Evolutionary conservation across 2,113 vertebrate species (phyloP).

Genomic region (Rhegmatorhina hoffmannsi): DNA sequence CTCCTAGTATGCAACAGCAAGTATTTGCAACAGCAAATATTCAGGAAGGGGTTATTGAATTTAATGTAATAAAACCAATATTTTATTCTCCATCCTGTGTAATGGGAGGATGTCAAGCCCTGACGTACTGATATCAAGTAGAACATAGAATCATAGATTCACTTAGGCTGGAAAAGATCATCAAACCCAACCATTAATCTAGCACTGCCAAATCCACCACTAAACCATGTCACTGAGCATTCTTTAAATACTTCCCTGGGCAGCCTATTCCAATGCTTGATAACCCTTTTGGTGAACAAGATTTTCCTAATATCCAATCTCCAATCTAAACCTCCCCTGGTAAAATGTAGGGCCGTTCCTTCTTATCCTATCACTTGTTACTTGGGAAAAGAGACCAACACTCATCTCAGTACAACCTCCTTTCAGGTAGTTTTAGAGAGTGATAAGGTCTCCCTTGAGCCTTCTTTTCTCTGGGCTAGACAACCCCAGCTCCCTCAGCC

Average conservation of each 20-base stretch:
- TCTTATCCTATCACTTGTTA: not conserved
- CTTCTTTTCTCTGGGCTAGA: not conserved
- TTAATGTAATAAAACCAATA: not conserved
- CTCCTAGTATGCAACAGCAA: not conserved
- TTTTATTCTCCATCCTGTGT: not conserved
- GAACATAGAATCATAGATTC: not conserved
- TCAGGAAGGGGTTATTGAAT: not conserved
- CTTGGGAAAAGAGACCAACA: not conserved
- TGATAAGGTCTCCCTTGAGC: not conserved
- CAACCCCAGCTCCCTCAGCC: not conserved
- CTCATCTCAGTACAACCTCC: rapidly evolving
- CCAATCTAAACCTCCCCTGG: not conserved
- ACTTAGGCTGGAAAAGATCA: not conserved
- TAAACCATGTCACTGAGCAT: not conserved
- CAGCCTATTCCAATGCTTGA: not conserved
- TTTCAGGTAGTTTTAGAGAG: not conserved
- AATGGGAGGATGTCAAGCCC: not conserved
- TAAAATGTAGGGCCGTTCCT: not conserved
- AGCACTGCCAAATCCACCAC: not conserved
- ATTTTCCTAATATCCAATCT: not conserved
- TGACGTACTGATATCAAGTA: not conserved
- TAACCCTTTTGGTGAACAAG: not conserved
- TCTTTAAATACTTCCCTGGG: not conserved
- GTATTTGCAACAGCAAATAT: not conserved
- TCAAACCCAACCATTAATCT: not conserved